phyloP scores from a whole-genome alignment of 2,797 vertebrate species.

The Acanthurus tractus region DNA sequence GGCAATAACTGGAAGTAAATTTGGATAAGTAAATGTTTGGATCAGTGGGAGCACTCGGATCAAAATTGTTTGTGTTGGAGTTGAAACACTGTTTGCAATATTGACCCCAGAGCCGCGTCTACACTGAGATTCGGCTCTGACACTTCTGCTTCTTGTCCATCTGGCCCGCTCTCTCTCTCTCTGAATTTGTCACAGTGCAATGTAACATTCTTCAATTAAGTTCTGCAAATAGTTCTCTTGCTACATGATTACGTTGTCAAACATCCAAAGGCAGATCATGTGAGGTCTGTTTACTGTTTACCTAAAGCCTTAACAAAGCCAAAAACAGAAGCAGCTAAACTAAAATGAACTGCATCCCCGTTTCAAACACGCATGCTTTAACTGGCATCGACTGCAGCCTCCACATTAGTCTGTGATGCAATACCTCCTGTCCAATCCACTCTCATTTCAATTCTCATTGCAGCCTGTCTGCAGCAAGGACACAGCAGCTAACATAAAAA shows the following conservation, averaged over 20 bases:
- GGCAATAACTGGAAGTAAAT: conserved; percentile 67
- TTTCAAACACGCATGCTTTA: conserved; percentile 57
- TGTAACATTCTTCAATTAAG: conserved; percentile 31
- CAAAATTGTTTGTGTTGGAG: conserved; percentile 74
- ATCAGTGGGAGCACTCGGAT: conserved; percentile 66
- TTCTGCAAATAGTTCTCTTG: conserved; percentile 49
- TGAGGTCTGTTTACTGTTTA: conserved; percentile 52
- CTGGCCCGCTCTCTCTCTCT: conserved; percentile 29
- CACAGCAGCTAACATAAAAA: conserved; percentile 42
- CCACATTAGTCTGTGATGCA: conserved; percentile 69
- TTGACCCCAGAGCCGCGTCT: conserved; percentile 63
- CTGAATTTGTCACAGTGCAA: conserved; percentile 45
- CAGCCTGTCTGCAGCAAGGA: conserved; percentile 71
- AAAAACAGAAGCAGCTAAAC: conserved; percentile 34
- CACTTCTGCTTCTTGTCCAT: conserved; percentile 48
- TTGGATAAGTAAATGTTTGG: conserved; percentile 76
- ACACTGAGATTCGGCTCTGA: conserved; percentile 47
- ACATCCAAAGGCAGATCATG: conserved; percentile 32
- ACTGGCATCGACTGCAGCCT: conserved; percentile 55
- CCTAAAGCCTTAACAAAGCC: conserved; percentile 42
- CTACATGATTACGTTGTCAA: conserved; percentile 30
- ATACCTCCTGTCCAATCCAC: conserved; percentile 66
- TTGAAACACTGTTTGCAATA: conserved; percentile 69
- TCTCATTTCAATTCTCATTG: conserved; percentile 73
- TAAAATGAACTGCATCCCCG: conserved; percentile 36